phyloP scores from a whole-genome alignment of 1,140 invertebrate species.

The Aphaenogaster rudis region DNA sequence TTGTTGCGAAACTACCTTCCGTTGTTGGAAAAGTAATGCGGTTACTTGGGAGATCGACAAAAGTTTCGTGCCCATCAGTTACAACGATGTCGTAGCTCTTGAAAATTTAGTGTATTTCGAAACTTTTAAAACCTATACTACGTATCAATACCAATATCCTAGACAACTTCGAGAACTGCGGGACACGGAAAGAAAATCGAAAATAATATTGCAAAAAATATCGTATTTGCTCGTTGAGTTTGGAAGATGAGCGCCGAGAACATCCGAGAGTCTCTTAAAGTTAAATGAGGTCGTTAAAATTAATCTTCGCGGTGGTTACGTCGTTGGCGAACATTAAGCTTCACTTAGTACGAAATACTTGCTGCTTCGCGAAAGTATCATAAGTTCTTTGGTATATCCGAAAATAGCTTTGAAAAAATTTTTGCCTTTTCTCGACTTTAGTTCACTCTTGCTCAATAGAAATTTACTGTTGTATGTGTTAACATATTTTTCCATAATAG shows the following conservation, averaged over 20 bases:
- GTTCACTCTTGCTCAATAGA: not conserved
- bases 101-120: conserved; percentile 4
- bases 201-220: not conserved
- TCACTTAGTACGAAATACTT: conserved; percentile 15
- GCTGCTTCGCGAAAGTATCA: conserved; percentile 5
- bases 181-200: not conserved
- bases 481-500: not conserved
- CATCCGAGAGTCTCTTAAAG: not conserved
- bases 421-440: not conserved
- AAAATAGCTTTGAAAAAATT: not conserved
- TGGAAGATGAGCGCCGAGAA: not conserved
- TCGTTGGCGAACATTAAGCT: not conserved
- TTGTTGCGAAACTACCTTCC: not conserved
- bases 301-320: conserved; percentile 11
- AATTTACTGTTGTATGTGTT: not conserved
- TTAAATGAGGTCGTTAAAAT: conserved; percentile 47
- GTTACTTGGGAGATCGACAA: conserved; percentile 30
- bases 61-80: conserved; percentile 45
- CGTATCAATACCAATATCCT: conserved; percentile 7
- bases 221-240: conserved; percentile 19
- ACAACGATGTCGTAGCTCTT: conserved; percentile 10
- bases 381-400: not conserved
- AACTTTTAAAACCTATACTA: not conserved
- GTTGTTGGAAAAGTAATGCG: conserved; percentile 26
- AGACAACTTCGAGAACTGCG: not conserved